phyloP scores from a whole-genome alignment of 2,888 invertebrate genomes.

The Hydroisotoma schaefferi region DNA sequence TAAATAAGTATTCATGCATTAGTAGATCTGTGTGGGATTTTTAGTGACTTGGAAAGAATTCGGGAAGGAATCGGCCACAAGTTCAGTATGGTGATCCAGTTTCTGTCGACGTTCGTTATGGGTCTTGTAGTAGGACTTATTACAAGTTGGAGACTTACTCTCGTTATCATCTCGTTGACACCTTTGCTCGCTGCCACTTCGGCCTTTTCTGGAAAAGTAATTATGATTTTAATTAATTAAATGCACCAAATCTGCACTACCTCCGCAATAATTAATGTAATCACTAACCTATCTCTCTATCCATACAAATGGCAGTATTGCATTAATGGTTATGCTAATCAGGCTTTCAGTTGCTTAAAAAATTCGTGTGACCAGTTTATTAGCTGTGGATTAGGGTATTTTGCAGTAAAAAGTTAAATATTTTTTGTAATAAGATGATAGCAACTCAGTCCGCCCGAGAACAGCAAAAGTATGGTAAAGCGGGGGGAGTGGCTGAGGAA shows the following conservation, averaged over 20 bases:
- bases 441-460: slow-evolving; percentile 54
- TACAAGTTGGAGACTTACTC: slow-evolving; percentile 57
- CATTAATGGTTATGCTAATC: no score
- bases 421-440: no score
- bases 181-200: slow-evolving; percentile 55
- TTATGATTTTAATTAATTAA: slow-evolving; percentile 10
- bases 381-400: no score
- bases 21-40: slow-evolving; percentile 22
- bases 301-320: no score
- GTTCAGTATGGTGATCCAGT: slow-evolving; percentile 53
- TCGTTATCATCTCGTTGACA: slow-evolving; percentile 56
- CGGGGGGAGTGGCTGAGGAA: slow-evolving; percentile 55
- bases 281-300: no score
- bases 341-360: no score
- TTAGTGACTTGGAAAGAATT: slow-evolving; percentile 56
- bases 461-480: slow-evolving; percentile 55
- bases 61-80: slow-evolving; percentile 57
- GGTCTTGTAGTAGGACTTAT: slow-evolving; percentile 56
- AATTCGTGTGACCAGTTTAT: no score
- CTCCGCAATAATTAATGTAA: no score
- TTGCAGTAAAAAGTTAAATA: no score
- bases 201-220: slow-evolving; percentile 52
- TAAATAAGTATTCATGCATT: background rate
- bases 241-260: no score
- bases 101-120: slow-evolving; percentile 53